Evolutionary conservation across 2,113 vertebrate species (phyloP), one percentile per base, ranked within the genome.

Genomic region (Dryoscopus gambensis): DNA sequence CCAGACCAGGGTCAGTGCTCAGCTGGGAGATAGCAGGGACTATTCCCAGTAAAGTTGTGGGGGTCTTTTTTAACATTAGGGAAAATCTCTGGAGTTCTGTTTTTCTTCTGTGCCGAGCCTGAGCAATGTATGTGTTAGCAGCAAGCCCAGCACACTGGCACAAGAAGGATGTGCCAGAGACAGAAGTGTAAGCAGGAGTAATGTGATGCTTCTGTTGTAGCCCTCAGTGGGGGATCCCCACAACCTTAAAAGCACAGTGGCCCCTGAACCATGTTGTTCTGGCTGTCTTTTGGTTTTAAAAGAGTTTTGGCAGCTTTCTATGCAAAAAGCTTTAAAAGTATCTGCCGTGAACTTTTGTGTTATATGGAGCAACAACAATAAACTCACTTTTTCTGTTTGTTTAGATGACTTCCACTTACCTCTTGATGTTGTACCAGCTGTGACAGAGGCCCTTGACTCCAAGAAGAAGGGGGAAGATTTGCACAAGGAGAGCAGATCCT

Each of bases 331-430:
- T 64, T 81, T 79, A 28, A 35, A 64, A 71, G 18, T 67, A 15
- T 24, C 23, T 88, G 8, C 70, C 2, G 3, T 46, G 19, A 77
- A 11, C 4, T 67, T 63, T 28, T 44, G 15, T 24, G 4, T 88
- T 92, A 71, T 25, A 10, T 62, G 22, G 46, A 89, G 8, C 39
- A 65, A 22, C 42, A 80, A 55, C 14, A 60, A 19, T 89, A 59
- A 96, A 92, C 19, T 7, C 17, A 17, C 21, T 91, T 71, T 30
- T 93, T 59, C 37, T 87, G 24, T 90, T 71, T 97, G 80, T 94
- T 56, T 42, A 99, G 99, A 99, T 98, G 99, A 98, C 83, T 99
- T 98, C 94, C 97, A 86, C 94, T 98, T 98, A 93, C 97, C 95
- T 90, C 97, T 97, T 77, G 98, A 99, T 97, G 98, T 78, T 60